Base-by-base conservation (phyloP, 1,140 invertebrate species). In the Lordiphosa mommai region DNA sequence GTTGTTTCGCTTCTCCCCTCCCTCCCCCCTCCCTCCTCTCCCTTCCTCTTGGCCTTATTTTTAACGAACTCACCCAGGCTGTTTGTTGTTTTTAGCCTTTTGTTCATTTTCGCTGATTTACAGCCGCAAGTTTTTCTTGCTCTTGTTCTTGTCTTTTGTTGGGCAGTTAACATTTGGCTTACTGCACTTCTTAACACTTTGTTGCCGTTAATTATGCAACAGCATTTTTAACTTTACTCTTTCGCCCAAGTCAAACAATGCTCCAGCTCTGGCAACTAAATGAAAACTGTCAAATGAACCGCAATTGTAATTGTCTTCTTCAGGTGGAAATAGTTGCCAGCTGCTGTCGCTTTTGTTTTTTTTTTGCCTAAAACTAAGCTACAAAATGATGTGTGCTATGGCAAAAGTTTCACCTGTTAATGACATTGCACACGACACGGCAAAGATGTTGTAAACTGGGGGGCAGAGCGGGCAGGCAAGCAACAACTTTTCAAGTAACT, bases 271-370 rank as follows among this genome's bases (percentile, higher is more conserved):
- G 30, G 20, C 20, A 82, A 82, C 76, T 82, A 76, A 82, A 80
- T 80, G 76, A 53, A 72, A 80, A 80, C 71, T 82, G 76, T 74
- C 77, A 80, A 82, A 80, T 80, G 77, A 72, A 76, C 76, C 76
- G 61, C 76, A 80, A 61, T 74, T 80, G 77, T 68, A 82, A 82
- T 79, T 79, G 74, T 79, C 69, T 79, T 60, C 72, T 17, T 51
- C 40, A 49, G 37, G 20, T 23, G 20, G 5, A 23, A 23, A 23
- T 23, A 23, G 20, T 23, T 23, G 20, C 20, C 20, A 23, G 20
- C 5, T 23, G 20, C 20, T 6, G 20, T 5, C 4, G 20, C 5
- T 20, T 8, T 10, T 43, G 40, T 27, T 23, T 6, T 46, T 66
- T 43, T 44, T 55, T 67, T 68, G 61, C 46, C 52, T 51, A 65